Evolutionary conservation across 2,797 vertebrate genomes (phyloP), one percentile per base, ranked within the genome.

Genomic region (Percopsis omiscomaycus): DNA sequence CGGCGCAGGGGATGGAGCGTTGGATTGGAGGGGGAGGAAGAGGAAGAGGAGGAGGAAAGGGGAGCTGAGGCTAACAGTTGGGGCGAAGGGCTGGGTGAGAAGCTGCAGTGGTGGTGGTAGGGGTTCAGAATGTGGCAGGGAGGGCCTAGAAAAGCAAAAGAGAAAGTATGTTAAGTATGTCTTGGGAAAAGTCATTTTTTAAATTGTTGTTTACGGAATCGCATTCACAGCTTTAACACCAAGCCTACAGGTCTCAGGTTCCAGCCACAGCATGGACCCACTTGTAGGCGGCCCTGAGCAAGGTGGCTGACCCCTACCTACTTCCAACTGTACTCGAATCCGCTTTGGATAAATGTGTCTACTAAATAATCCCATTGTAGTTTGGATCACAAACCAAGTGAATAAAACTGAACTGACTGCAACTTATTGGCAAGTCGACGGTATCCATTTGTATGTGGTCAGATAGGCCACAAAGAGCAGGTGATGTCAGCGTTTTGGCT

Each of bases 1-100:
- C 48, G 28, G 49, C 16, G 5, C 52, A 44, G 60, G 55, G 28
- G 46, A 67, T 52, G 32, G 2, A 27, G 52, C 62, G 42, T 42
- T 52, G 37, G 55, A 28, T 16, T 8, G 16, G 5, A 53, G 51
- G 51, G 11, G 12, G 51, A 53, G 51, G 8, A 28, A 5, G n/a
- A 51, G 37, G n/a, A 14, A 2, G 3, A 13, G 61, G 44, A 65
- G 45, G 58, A 69, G 29, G 22, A 27, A 2, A 12, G 22, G 22
- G 27, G 22, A 28, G 51, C 16, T 5, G 22, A 28, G 9, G 22
- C 22, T 22, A 22, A 22, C 22, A 2, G 49, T 4, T 2, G 1
- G 16, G 49, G 2, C 2, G 49, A 51, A 15, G 14, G 2, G 49
- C n/a, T 4, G n/a, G 5, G 16, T 3, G 49, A 51, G 49, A n/a